phyloP scores from a whole-genome alignment of 2,797 vertebrate species.

The Tenualosa thibaudeaui region DNA sequence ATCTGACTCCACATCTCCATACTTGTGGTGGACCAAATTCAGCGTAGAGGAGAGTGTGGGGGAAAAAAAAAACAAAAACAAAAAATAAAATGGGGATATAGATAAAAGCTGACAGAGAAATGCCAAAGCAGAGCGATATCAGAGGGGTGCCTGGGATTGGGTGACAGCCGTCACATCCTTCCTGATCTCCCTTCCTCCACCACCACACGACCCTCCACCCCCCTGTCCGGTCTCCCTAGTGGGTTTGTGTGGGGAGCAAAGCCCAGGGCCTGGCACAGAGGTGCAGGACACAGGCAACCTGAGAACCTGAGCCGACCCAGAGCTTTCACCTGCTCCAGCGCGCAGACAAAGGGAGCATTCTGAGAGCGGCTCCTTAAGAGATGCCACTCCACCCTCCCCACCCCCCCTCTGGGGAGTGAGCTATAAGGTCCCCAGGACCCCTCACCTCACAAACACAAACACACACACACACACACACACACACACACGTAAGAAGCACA shows the following conservation, averaged over 20 bases:
- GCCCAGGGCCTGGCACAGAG: conserved; percentile 20
- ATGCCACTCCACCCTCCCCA: conserved; percentile 31
- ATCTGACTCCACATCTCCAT: background rate
- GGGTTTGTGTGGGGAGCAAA: conserved; percentile 5
- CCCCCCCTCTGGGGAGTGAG: conserved; percentile 32
- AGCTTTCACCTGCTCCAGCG: conserved; percentile 50
- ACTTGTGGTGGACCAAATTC: background rate
- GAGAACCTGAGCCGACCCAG: conserved; percentile 58
- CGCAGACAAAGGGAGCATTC: conserved; percentile 63
- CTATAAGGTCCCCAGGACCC: conserved; percentile 33
- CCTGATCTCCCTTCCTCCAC: background rate
- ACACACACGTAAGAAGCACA: conserved; percentile 24
- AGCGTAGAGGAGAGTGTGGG: background rate
- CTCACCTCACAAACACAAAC: conserved; percentile 28
- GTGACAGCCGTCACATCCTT: conserved; percentile 10
- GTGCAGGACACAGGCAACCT: conserved; percentile 53
- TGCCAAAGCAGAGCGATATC: background rate
- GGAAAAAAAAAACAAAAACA: no score
- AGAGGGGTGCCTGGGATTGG: conserved; percentile 7
- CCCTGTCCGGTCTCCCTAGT: background rate
- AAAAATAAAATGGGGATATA: background rate
- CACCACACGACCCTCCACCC: no score
- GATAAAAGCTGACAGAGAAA: background rate
- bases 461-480: conserved; percentile 29
- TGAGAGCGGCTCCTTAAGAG: conserved; percentile 35